Conservation (phyloP, 2,888 invertebrate species). For the Hyles lineata region DNA sequence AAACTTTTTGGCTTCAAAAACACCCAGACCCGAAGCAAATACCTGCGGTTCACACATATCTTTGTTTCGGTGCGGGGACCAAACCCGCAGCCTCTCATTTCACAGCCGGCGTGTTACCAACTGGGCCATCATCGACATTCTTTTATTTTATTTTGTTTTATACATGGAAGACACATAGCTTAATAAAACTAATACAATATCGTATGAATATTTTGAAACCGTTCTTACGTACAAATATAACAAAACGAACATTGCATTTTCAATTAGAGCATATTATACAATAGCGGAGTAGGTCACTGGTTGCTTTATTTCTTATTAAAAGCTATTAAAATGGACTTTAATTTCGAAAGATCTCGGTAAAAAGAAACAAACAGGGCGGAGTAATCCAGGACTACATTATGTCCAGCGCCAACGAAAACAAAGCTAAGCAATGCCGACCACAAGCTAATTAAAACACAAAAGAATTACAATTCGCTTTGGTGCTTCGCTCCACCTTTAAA, state of each 20-base stretch:
- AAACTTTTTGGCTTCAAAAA: too few relatives aligned
- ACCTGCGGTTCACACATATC: too few relatives aligned
- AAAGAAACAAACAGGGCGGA: constrained; percentile 3
- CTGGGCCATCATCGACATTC: too few relatives aligned
- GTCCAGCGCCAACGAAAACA: constrained; percentile 16
- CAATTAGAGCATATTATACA: neutral
- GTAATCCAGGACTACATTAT: constrained; percentile 13
- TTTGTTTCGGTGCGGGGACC: too few relatives aligned
- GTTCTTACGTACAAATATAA: neutral
- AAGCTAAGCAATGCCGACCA: neutral
- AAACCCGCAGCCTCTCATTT: too few relatives aligned
- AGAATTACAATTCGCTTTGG: constrained; percentile 45
- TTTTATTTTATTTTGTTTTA: too few relatives aligned
- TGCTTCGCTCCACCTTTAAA: constrained; percentile 40
- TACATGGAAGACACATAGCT: too few relatives aligned
- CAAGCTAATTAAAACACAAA: constrained; percentile 38
- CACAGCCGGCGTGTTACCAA: too few relatives aligned
- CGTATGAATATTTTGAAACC: neutral
- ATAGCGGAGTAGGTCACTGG: neutral
- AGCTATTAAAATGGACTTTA: constrained; percentile 12
- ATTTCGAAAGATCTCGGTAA: neutral
- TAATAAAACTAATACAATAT: neutral
- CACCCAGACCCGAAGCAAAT: too few relatives aligned
- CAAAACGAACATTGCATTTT: neutral
- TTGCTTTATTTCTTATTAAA: constrained; percentile 11